Conservation (phyloP, 1,140 invertebrate species). For the Trialeurodes vaporariorum region DNA sequence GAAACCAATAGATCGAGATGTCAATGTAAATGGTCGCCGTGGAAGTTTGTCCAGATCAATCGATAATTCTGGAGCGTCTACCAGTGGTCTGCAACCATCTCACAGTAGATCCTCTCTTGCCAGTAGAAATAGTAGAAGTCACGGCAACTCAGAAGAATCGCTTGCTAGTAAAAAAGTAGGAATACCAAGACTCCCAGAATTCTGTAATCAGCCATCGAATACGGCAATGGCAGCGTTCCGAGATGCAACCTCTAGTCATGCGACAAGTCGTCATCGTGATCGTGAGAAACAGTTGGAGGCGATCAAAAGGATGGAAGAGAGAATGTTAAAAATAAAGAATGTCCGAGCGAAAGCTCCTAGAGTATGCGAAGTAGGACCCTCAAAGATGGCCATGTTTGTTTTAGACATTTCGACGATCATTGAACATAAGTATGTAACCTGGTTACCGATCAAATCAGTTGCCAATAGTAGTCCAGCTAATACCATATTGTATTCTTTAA, state of each 20-base stretch:
- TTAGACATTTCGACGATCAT: conserved; percentile 64
- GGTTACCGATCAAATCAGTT: conserved; percentile 57
- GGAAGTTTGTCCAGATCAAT: conserved; percentile 33
- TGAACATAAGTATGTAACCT: conserved; percentile 50
- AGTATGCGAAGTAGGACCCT: conserved; percentile 2
- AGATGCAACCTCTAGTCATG: neutral
- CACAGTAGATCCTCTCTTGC: neutral
- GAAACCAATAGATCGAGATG: conserved; percentile 44
- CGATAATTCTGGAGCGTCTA: conserved; percentile 15
- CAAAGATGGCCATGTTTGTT: conserved; percentile 63
- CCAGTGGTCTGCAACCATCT: neutral
- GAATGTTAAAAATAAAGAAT: conserved; percentile 32
- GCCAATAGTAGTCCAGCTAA: conserved; percentile 64
- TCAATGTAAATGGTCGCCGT: conserved; percentile 57
- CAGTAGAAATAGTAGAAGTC: neutral
- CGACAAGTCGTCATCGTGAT: conserved; percentile 25
- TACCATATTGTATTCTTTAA: conserved; percentile 77
- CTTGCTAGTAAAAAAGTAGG: neutral
- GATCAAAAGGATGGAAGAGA: conserved; percentile 45
- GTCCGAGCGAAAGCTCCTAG: conserved; percentile 20
- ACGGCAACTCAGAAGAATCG: neutral
- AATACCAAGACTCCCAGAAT: neutral
- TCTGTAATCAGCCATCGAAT: neutral
- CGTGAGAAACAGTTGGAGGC: conserved; percentile 47
- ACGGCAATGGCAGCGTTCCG: neutral